Evolutionary conservation across 2,888 invertebrate genomes (phyloP).

Genomic region (Blera fallax): DNA sequence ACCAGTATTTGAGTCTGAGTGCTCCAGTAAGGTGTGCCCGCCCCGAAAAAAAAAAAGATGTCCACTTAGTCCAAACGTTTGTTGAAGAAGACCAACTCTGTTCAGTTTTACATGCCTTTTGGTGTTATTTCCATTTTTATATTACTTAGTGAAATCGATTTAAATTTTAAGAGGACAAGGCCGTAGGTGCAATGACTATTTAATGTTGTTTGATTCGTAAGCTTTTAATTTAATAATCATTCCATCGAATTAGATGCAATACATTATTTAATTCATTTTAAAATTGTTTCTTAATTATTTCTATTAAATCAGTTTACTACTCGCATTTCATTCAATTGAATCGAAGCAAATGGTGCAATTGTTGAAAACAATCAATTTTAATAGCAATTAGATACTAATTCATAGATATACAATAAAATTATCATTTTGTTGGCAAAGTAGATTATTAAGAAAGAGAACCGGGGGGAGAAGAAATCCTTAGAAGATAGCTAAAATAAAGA

Average conservation of each 20-base stretch:
- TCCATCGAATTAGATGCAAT: background rate
- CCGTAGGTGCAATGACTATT: background rate
- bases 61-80: too few species aligned
- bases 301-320: background rate
- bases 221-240: background rate
- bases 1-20: too few species aligned
- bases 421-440: background rate
- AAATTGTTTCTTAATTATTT: background rate
- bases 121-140: background rate
- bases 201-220: background rate
- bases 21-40: too few species aligned
- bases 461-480: background rate
- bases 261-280: background rate
- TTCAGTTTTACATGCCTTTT: background rate
- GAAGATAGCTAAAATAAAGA: background rate
- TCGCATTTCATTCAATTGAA: constrained; percentile 3
- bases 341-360: constrained; percentile 38
- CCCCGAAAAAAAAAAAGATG: too few species aligned
- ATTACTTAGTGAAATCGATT: background rate
- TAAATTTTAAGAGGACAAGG: background rate
- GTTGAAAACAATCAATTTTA: constrained; percentile 12
- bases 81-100: too few species aligned
- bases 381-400: background rate
- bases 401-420: background rate
- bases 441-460: background rate